These are phyloP conservation scores for Stenotaenia linearis DNA, from an alignment of 2,888 invertebrate genomes.

Conservation along the genomic window DNA sequence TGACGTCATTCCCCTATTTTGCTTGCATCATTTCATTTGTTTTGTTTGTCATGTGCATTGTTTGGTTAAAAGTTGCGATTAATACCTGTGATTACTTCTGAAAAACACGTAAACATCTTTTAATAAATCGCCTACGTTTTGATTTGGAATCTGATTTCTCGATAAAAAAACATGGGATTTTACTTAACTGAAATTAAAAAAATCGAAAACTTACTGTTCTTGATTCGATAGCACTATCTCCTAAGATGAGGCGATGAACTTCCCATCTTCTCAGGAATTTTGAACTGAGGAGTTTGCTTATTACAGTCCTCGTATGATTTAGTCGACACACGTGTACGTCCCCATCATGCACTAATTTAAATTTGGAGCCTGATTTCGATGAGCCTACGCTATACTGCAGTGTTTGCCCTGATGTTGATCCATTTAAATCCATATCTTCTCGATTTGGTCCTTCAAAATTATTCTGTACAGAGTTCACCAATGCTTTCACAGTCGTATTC, in stretches of 20 bases:
- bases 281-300: constrained; percentile 70
- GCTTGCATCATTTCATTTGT: not conserved
- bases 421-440: not conserved
- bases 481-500: not conserved
- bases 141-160: too few species aligned
- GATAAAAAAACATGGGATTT: not conserved
- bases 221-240: constrained; percentile 62
- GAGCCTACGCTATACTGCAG: not conserved
- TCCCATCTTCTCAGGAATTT: constrained; percentile 73
- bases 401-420: not conserved
- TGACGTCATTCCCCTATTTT: not conserved
- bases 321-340: constrained; percentile 68
- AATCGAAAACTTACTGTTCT: constrained; percentile 58
- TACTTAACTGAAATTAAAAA: not conserved
- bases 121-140: too few species aligned
- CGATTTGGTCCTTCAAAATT: not conserved
- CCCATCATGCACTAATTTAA: constrained; percentile 66
- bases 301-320: constrained; percentile 68
- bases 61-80: not conserved
- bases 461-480: constrained; percentile 28
- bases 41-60: not conserved
- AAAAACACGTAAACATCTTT: constrained; percentile 42
- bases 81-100: too few species aligned
- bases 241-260: constrained; percentile 63
- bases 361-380: constrained; percentile 41